Base-by-base conservation (phyloP, 1,140 invertebrate genomes). In the Calycopis cecrops region DNA sequence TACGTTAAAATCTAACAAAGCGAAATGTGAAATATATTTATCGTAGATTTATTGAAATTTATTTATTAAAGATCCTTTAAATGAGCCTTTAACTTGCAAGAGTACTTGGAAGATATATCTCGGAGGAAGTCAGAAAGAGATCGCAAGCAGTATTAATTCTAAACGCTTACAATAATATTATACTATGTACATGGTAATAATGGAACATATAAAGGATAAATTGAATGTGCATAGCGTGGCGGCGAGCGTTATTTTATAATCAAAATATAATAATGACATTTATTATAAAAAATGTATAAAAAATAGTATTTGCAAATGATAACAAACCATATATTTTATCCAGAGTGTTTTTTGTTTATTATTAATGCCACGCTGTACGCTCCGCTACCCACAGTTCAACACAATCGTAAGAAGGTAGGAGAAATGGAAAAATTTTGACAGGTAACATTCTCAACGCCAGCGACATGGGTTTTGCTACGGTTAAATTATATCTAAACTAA, bases 181-280 rank as follows among this genome's bases (percentile, higher is more conserved):
- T 44, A 16, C 16, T 44, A 44, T 44, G 16, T 44, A 44, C 40
- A 16, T 17, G 17, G 7, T 1, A 2, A 37, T 4, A 16, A 44
- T 28, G 21, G 8, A 17, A 18, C 14, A 9, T 6, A 28, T 28
- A 16, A 44, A 14, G 40, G 40, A 16, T 17, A 9, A 44, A 44
- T 44, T 9, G 40, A 14, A 16, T 44, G 40, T 44, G 40, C 40
- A 44, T 44, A 44, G 40, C 40, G 40, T 16, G 40, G 40, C 40
- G 40, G 16, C 4, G 40, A 44, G 40, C 40, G 40, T 44, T 44
- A 44, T 8, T 44, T 16, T 16, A 16, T 16, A 44, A 16, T 16
- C 40, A 16, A 17, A 9, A 14, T 28, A 14, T 16, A 44, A 40
- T 40, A 12, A 40, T 40, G n/a, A 3, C 6, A 28, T 28, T 28